Evolutionary conservation across 2,888 invertebrate species (phyloP).

Genomic region (Harpagoxenus sublaevis): DNA sequence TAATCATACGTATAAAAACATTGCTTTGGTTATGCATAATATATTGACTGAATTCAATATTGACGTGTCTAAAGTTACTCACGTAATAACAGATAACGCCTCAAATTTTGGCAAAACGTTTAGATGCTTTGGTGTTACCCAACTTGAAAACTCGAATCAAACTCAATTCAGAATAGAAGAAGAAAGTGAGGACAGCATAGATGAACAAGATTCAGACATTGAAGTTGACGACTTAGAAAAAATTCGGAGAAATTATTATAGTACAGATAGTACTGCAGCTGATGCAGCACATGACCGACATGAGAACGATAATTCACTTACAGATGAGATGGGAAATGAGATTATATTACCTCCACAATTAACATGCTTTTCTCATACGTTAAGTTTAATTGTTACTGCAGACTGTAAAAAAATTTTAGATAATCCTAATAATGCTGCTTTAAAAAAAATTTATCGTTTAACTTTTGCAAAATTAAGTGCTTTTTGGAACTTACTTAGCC

Average conservation of each 20-base stretch:
- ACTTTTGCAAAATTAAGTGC: slow-evolving; percentile 5
- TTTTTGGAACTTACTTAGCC: slow-evolving; percentile 8
- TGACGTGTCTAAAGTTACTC: slow-evolving; percentile 13
- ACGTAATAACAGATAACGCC: slow-evolving; percentile 1
- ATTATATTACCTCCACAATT: slow-evolving; percentile 9
- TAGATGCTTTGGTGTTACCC: slow-evolving; percentile 12
- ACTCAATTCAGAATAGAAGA: not conserved
- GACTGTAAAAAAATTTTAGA: slow-evolving; percentile 14
- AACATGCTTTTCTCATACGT: not conserved
- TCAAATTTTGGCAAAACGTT: slow-evolving; percentile 24
- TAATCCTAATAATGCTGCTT: not conserved
- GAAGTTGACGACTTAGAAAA: not conserved
- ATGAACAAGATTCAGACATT: slow-evolving; percentile 22
- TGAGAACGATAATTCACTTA: too few relatives aligned
- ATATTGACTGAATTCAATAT: not conserved
- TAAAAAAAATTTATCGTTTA: slow-evolving; percentile 2
- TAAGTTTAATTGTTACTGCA: slow-evolving; percentile 1
- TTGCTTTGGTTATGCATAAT: not conserved
- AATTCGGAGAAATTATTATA: too few relatives aligned
- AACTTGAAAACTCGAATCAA: not conserved
- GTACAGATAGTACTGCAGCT: too few relatives aligned
- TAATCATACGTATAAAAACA: slow-evolving; percentile 23
- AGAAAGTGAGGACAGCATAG: not conserved
- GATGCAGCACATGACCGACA: too few relatives aligned
- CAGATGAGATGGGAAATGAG: not conserved